Evolutionary conservation across 2,888 invertebrate genomes (phyloP).

Genomic region (Piscicola geometra): DNA sequence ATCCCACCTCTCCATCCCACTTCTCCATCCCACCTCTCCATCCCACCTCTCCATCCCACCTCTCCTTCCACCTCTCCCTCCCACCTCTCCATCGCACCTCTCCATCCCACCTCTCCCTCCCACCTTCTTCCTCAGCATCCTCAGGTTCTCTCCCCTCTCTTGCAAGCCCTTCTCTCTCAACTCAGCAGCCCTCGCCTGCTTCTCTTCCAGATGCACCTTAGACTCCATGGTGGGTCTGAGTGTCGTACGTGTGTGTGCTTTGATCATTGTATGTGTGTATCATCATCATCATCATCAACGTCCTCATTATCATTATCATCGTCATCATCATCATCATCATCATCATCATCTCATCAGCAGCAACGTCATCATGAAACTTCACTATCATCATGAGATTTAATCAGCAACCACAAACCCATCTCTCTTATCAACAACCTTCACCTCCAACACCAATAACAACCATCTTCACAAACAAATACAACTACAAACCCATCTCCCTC

Average conservation of each 20-base stretch:
- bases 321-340: constrained; percentile 36
- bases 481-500: too few relatives aligned
- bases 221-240: constrained; percentile 61
- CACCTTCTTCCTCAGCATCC: constrained; percentile 80
- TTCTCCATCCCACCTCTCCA: not conserved
- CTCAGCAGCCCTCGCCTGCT: constrained; percentile 83
- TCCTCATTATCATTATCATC: constrained; percentile 35
- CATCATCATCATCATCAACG: constrained; percentile 33
- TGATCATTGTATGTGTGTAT: too few relatives aligned
- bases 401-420: too few relatives aligned
- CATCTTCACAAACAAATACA: too few relatives aligned
- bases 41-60: not conserved
- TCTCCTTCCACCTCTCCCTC: not conserved
- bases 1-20: too few relatives aligned
- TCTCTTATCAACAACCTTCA: too few relatives aligned
- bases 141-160: constrained; percentile 77
- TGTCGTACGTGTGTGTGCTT: not conserved
- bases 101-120: too few relatives aligned
- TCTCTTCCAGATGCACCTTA: constrained; percentile 73
- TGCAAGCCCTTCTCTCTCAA: constrained; percentile 76
- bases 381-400: too few relatives aligned
- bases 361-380: too few relatives aligned
- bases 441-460: too few relatives aligned
- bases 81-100: too few relatives aligned
- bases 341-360: constrained; percentile 37